Conservation (phyloP, 1,140 invertebrate species). For the Teleogryllus occipitalis region DNA sequence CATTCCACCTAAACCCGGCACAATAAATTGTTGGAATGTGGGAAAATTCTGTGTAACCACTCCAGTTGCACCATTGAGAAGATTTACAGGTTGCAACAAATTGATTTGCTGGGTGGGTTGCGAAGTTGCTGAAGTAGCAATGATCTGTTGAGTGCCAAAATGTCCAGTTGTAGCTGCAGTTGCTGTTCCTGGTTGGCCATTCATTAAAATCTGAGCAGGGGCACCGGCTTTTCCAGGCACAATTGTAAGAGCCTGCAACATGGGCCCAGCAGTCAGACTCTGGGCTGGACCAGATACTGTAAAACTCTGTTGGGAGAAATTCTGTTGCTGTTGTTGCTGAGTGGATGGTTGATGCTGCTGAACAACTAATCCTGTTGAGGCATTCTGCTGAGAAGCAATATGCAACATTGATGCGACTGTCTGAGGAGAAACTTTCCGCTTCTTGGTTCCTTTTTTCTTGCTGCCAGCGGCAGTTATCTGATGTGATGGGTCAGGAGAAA, state of each 20-base stretch:
- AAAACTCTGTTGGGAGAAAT: slow-evolving; percentile 27
- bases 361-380: slow-evolving; percentile 26
- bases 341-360: slow-evolving; percentile 21
- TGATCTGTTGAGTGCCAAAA: slow-evolving; percentile 57
- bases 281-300: slow-evolving; percentile 16
- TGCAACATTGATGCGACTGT: slow-evolving; percentile 68
- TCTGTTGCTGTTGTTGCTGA: slow-evolving; percentile 25
- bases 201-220: slow-evolving; percentile 61
- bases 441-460: slow-evolving; percentile 56
- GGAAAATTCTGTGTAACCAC: slow-evolving; percentile 64
- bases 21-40: slow-evolving; percentile 71
- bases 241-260: slow-evolving; percentile 62
- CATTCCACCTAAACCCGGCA: slow-evolving; percentile 69
- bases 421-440: slow-evolving; percentile 58
- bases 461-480: neutral
- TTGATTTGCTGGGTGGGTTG: slow-evolving; percentile 69
- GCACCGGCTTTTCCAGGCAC: slow-evolving; percentile 63
- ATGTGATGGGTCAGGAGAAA: slow-evolving; percentile 49
- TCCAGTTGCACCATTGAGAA: slow-evolving; percentile 59
- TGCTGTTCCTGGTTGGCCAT: slow-evolving; percentile 45
- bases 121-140: slow-evolving; percentile 43
- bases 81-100: slow-evolving; percentile 68
- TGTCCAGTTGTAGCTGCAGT: slow-evolving; percentile 43
- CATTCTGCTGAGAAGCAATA: slow-evolving; percentile 52
- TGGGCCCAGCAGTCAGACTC: slow-evolving; percentile 10